A percentile compares a stretch with the other conserved stretches of the same genome.
phyloP scores from a whole-genome alignment of 2,797 vertebrate genomes.

The Brachymystax lenok region DNA sequence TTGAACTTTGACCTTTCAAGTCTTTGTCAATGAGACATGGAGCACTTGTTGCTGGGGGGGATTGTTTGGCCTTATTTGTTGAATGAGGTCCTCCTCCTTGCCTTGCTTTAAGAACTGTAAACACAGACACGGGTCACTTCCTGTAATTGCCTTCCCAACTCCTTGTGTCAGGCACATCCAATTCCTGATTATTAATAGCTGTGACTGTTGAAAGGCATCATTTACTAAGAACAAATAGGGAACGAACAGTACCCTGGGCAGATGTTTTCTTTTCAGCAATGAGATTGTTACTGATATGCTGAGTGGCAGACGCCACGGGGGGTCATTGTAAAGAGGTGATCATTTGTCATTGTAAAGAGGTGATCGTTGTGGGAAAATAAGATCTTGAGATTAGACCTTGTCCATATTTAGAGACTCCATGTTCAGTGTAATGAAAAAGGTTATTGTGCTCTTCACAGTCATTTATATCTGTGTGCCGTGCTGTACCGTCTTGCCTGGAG shows the following conservation, averaged over 20 bases:
- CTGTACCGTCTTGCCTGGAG: neutral
- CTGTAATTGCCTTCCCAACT: slow-evolving; percentile 57
- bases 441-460: neutral
- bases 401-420: neutral
- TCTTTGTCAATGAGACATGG: neutral
- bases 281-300: neutral
- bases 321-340: neutral
- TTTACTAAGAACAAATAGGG: slow-evolving; percentile 59
- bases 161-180: slow-evolving; percentile 9
- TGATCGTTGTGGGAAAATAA: neutral
- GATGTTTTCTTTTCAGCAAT: neutral
- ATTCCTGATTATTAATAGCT: slow-evolving; percentile 59
- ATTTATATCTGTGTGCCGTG: neutral
- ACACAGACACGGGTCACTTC: slow-evolving; percentile 66
- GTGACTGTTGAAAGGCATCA: slow-evolving; percentile 57
- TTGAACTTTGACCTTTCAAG: slow-evolving; percentile 34
- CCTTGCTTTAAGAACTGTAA: slow-evolving; percentile 62
- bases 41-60: slow-evolving; percentile 4
- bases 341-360: neutral
- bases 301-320: neutral
- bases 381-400: neutral
- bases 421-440: neutral
- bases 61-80: slow-evolving; percentile 37
- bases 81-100: slow-evolving; percentile 48
- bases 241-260: neutral